These are phyloP conservation scores for Spea bombifrons DNA, from an alignment of 2,113 vertebrate genomes.

Conservation along the genomic window DNA sequence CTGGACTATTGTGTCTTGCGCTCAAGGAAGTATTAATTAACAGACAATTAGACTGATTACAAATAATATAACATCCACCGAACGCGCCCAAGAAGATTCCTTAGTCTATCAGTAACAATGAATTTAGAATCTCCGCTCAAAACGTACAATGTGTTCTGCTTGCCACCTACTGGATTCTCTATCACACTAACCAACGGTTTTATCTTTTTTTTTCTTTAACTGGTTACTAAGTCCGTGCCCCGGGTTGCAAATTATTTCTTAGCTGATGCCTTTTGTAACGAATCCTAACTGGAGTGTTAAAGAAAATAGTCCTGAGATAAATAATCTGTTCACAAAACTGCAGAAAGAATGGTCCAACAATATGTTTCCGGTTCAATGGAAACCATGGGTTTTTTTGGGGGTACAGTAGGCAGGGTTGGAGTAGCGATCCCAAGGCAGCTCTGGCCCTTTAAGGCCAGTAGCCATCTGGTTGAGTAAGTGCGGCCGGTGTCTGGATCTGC, in stretches of 20 bases:
- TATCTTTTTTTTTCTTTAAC: neutral
- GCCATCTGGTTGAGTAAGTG: too few species aligned
- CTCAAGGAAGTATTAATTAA: conserved; percentile 31
- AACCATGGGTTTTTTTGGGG: too few species aligned
- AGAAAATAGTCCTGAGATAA: neutral
- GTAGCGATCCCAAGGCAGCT: too few species aligned
- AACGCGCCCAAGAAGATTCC: neutral
- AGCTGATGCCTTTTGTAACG: neutral
- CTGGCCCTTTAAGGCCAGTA: too few species aligned
- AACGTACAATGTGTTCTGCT: neutral
- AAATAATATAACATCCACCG: conserved; percentile 23
- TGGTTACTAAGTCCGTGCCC: neutral
- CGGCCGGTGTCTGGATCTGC: too few species aligned
- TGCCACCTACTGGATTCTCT: conserved; percentile 15
- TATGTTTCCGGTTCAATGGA: too few species aligned
- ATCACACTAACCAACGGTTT: neutral
- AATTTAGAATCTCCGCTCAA: neutral
- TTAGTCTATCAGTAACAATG: neutral
- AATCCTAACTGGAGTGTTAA: neutral
- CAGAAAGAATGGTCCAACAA: neutral
- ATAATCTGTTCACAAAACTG: neutral
- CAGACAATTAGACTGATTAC: conserved; percentile 26
- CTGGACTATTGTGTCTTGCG: neutral
- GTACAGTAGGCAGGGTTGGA: too few species aligned
- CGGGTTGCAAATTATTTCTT: neutral